Base-by-base conservation (phyloP, 2,113 vertebrate genomes). In the Burhinus bistriatus region DNA sequence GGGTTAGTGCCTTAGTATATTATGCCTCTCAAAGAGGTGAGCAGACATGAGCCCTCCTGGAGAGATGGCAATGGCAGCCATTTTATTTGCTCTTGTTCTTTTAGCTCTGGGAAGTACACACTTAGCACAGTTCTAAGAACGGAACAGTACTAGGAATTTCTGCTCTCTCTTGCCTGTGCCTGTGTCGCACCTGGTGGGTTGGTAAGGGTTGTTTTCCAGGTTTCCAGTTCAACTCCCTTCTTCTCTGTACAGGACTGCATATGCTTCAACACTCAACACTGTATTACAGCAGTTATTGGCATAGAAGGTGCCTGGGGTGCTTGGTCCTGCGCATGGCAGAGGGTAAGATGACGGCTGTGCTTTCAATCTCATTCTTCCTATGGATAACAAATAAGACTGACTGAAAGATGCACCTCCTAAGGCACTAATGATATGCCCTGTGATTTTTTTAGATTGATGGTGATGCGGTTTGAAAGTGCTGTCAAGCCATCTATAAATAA, bases 11-110 rank as follows among this genome's bases (percentile, higher is more conserved):
- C 34, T 36, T 30, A 38, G 30, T 29, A 3, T 30, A 5, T 49
- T 21, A 6, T 7, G 5, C 19, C 10, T 78, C 15, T 44, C 13
- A 12, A 38, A 76, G 44, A 55, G 34, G 26, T 51, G 42, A 73
- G 59, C 47, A n/a, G 76, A 68, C 36, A 9, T 32, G 25, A 78
- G 42, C 30, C 34, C 34, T 40, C 42, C 44, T 19, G 52, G 59
- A 62, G 45, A 55, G 52, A 18, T 54, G 34, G 29, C 54, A 27
- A 8, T 3, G 20, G 3, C 0, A 0, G 17, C 29, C 0, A 2
- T 34, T 71, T 47, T 15, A 18, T 62, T 69, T 51, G 27, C 27
- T 32, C 27, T 44, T 49, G 11, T 26, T 65, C 38, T 70, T 70
- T 42, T 55, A 65, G 16, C 69, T 81, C 32, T 20, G 34, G 51